Conservation (phyloP, 2,113 vertebrate genomes). For the Octodon degus region DNA sequence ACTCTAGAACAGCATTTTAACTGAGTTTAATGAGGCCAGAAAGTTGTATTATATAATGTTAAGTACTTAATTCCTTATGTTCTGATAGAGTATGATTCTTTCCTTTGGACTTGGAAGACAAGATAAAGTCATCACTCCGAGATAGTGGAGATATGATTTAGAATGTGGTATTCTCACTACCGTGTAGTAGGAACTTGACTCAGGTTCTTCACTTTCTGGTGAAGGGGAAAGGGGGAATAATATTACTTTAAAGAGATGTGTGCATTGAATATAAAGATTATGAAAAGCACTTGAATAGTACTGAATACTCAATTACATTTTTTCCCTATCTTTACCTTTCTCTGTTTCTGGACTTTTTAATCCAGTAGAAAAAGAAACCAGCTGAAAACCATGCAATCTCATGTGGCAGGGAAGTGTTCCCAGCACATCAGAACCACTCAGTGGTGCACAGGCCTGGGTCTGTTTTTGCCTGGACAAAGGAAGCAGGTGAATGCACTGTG, state of each 20-base stretch:
- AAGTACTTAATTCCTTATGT: not conserved
- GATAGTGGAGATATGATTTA: not conserved
- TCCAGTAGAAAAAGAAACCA: not conserved
- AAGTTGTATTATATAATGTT: not conserved
- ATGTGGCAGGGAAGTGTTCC: not conserved
- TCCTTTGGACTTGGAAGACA: not conserved
- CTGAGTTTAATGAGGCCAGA: constrained; percentile 25
- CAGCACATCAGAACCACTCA: fast-evolving
- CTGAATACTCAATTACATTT: not conserved
- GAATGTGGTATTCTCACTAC: not conserved
- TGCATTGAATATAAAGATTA: not conserved
- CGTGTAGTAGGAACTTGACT: not conserved
- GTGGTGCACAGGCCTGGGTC: fast-evolving
- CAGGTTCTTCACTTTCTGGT: not conserved
- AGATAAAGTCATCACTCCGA: not conserved
- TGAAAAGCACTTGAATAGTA: not conserved
- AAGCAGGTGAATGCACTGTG: not conserved
- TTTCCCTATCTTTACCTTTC: not conserved
- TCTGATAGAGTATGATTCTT: not conserved
- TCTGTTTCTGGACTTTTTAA: not conserved
- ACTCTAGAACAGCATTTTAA: constrained; percentile 28
- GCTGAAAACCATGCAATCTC: not conserved
- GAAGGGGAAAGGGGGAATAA: not conserved
- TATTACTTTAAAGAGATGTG: not conserved
- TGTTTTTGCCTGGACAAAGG: fast-evolving